These are phyloP conservation scores for Platichthys stellatus DNA, from an alignment of 2,113 vertebrate species.

Conservation along the genomic window DNA sequence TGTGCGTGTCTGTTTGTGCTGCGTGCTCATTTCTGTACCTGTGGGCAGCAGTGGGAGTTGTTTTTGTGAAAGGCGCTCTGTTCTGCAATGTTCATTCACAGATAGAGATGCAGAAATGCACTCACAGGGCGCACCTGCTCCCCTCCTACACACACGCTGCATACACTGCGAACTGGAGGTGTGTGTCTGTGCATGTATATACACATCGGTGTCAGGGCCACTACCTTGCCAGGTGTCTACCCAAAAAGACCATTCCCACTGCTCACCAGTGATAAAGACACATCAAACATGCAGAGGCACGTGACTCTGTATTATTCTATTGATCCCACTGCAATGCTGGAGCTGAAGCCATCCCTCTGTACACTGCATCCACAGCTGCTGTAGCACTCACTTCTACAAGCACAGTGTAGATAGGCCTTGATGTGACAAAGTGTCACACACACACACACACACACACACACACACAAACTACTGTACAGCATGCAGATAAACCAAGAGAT, in stretches of 20 bases:
- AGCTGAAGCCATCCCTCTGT: slow-evolving; percentile 36
- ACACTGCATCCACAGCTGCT: slow-evolving; percentile 46
- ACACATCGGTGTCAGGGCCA: slow-evolving; percentile 1
- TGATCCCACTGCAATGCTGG: slow-evolving; percentile 56
- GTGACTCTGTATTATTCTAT: slow-evolving; percentile 43
- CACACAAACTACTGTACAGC: background rate
- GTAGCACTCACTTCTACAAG: background rate
- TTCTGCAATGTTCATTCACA: slow-evolving; percentile 52
- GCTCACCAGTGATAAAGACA: slow-evolving; percentile 18
- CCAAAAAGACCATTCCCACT: slow-evolving; percentile 26
- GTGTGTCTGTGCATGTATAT: background rate
- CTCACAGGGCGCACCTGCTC: slow-evolving; percentile 23
- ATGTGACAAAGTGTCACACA: background rate
- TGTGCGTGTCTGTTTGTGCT: slow-evolving; percentile 10
- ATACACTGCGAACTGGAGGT: too few species aligned
- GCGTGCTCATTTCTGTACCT: slow-evolving; percentile 21
- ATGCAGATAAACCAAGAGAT: background rate
- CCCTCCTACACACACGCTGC: slow-evolving; percentile 25
- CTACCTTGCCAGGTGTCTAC: background rate
- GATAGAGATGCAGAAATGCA: background rate
- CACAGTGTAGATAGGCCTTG: slow-evolving; percentile 27
- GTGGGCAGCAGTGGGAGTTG: slow-evolving; percentile 16
- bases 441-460: background rate
- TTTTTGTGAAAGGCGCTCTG: slow-evolving; percentile 36
- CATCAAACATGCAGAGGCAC: slow-evolving; percentile 21